Percentiles rank a stretch among this genome's conserved stretches.
These are phyloP conservation scores for Parasteatoda lunata DNA, from an alignment of 2,888 invertebrate genomes.

Conservation along the genomic window DNA sequence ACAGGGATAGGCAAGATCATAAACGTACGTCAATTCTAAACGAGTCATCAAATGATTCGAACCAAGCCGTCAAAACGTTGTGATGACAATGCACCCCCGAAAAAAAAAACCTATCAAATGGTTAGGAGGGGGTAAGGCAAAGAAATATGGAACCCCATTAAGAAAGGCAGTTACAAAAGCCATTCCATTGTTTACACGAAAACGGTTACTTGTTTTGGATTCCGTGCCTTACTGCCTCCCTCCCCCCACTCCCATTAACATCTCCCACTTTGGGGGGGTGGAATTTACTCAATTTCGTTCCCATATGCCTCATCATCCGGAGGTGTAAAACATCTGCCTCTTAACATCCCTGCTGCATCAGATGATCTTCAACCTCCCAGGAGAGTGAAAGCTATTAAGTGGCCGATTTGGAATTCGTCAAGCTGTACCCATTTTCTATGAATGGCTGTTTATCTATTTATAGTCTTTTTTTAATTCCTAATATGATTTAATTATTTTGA, in stretches of 20 bases:
- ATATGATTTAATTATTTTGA: no score
- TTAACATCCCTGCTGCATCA: constrained; percentile 15
- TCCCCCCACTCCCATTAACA: background rate
- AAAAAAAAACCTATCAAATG: background rate
- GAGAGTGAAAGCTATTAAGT: background rate
- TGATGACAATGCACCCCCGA: background rate
- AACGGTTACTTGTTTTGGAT: constrained; percentile 55
- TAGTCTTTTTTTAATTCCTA: no score
- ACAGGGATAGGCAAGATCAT: background rate
- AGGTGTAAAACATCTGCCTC: constrained; percentile 54
- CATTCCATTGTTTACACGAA: constrained; percentile 47
- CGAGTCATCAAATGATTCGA: background rate
- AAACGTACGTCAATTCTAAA: constrained; percentile 4
- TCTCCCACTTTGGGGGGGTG: background rate
- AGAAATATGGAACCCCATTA: constrained; percentile 5
- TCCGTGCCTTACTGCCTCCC: constrained; percentile 31
- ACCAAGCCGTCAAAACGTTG: constrained; percentile 37
- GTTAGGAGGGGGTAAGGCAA: background rate
- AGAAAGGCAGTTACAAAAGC: constrained; percentile 34
- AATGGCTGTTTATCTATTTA: no score
- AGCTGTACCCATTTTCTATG: no score
- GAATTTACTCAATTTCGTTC: background rate
- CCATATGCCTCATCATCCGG: constrained; percentile 27
- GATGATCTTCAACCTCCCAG: constrained; percentile 29
- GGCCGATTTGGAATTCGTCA: background rate